Evolutionary conservation across 2,797 vertebrate genomes (phyloP).

Genomic region (Hoplostethus atlanticus): DNA sequence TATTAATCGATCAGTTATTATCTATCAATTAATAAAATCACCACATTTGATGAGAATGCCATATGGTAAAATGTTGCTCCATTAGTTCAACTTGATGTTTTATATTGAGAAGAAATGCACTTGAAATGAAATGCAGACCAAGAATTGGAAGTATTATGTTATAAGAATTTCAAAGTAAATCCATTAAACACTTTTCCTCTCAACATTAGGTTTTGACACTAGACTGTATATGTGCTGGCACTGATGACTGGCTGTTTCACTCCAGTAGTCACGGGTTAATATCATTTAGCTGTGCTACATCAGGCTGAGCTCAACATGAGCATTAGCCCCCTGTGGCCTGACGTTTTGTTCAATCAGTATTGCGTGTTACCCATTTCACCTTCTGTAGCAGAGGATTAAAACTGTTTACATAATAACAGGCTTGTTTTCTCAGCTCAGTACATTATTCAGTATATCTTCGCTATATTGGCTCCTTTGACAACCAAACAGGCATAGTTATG

Average conservation of each 20-base stretch:
- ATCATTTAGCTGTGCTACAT: neutral
- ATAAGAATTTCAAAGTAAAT: neutral
- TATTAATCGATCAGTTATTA: too few relatives aligned
- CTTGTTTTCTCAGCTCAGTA: neutral
- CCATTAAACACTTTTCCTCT: neutral
- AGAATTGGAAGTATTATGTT: neutral
- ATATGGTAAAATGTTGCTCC: too few relatives aligned
- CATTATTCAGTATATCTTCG: neutral
- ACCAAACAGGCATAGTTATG: neutral
- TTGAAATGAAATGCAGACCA: neutral
- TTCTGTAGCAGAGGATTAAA: neutral
- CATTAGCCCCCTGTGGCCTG: neutral
- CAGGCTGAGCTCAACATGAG: neutral
- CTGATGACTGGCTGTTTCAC: neutral
- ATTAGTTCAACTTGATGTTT: neutral
- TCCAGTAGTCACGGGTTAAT: constrained; percentile 4
- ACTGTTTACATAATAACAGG: neutral
- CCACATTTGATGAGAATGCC: too few relatives aligned
- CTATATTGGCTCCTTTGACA: neutral
- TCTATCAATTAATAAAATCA: too few relatives aligned
- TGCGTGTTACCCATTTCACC: neutral
- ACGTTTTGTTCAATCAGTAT: neutral
- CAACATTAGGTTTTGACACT: neutral
- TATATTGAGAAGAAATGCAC: neutral
- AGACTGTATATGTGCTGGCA: neutral